A percentile compares a stretch with the other conserved stretches of the same genome.
phyloP scores from a whole-genome alignment of 2,797 vertebrate genomes.

The Tangara arthus region DNA sequence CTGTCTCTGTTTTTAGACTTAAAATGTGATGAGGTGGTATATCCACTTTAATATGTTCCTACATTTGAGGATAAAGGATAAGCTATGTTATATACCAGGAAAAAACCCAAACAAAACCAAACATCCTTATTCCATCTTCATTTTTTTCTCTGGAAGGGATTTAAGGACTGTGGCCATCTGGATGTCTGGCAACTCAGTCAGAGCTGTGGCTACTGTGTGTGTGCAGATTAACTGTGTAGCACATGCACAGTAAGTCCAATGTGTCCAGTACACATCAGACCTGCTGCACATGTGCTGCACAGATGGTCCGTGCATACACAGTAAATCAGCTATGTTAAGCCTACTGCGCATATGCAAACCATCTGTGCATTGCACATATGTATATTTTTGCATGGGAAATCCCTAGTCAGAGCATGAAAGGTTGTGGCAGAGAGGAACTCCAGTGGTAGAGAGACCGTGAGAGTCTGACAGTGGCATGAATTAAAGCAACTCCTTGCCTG shows the following conservation, averaged over 20 bases:
- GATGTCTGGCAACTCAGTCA: constrained; percentile 69
- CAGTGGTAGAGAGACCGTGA: constrained; percentile 37
- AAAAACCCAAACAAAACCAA: neutral
- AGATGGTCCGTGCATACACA: constrained; percentile 61
- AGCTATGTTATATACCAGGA: neutral
- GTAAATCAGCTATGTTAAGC: constrained; percentile 64
- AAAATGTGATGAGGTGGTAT: neutral
- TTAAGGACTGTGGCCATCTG: constrained; percentile 68
- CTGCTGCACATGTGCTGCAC: constrained; percentile 70
- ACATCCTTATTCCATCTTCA: constrained; percentile 29
- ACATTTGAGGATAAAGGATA: constrained; percentile 5
- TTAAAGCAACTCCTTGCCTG: constrained; percentile 15
- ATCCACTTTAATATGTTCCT: neutral
- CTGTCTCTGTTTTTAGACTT: neutral
- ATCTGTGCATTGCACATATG: constrained; percentile 56
- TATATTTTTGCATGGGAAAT: constrained; percentile 58
- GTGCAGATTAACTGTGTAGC: constrained; percentile 69
- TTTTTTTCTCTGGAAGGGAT: constrained; percentile 52
- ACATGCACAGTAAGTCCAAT: constrained; percentile 71
- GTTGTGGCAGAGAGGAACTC: constrained; percentile 51
- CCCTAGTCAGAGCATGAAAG: constrained; percentile 46
- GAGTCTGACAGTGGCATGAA: constrained; percentile 50
- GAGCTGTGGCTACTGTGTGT: constrained; percentile 69
- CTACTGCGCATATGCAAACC: constrained; percentile 67
- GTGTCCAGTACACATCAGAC: constrained; percentile 68